Evolutionary conservation across 2,797 vertebrate genomes (phyloP).

Genomic region (Neosalanx taihuensis): DNA sequence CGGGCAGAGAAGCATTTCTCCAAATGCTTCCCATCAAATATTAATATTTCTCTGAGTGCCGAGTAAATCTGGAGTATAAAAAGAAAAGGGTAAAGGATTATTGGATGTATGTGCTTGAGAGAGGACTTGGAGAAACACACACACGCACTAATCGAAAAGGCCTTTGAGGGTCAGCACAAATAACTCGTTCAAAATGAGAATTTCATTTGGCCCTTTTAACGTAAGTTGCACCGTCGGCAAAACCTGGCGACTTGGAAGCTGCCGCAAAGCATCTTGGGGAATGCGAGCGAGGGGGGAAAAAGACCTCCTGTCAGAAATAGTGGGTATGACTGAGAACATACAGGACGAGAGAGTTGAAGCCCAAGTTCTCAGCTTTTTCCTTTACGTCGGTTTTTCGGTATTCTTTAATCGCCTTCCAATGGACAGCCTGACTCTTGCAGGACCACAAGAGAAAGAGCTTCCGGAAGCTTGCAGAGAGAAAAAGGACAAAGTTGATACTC

Average conservation of each 20-base stretch:
- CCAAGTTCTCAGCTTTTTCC: conserved; percentile 32
- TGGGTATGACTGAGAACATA: conserved; percentile 12
- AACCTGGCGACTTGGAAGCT: conserved; percentile 36
- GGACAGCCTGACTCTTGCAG: conserved; percentile 20
- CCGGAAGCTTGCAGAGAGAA: background rate
- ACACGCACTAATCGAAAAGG: conserved; percentile 65
- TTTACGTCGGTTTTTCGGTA: conserved; percentile 40
- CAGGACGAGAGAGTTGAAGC: conserved; percentile 29
- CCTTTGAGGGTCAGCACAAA: conserved; percentile 63
- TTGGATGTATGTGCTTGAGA: conserved; percentile 39
- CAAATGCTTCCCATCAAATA: conserved; percentile 68
- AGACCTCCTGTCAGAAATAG: background rate
- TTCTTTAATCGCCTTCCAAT: conserved; percentile 53
- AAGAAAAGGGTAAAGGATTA: conserved; percentile 58
- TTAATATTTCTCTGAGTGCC: conserved; percentile 78
- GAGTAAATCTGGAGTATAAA: conserved; percentile 69
- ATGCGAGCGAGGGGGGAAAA: conserved; percentile 28
- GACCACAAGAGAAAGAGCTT: background rate
- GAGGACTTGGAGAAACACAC: conserved; percentile 49
- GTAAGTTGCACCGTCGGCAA: conserved; percentile 30
- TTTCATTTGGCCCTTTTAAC: conserved; percentile 60
- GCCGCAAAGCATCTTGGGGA: conserved; percentile 50
- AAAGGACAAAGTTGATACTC: background rate
- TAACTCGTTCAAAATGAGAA: conserved; percentile 61
- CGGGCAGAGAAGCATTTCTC: conserved; percentile 49